Conservation (phyloP, 2,888 invertebrate species). For the Incurvaria masculella region DNA sequence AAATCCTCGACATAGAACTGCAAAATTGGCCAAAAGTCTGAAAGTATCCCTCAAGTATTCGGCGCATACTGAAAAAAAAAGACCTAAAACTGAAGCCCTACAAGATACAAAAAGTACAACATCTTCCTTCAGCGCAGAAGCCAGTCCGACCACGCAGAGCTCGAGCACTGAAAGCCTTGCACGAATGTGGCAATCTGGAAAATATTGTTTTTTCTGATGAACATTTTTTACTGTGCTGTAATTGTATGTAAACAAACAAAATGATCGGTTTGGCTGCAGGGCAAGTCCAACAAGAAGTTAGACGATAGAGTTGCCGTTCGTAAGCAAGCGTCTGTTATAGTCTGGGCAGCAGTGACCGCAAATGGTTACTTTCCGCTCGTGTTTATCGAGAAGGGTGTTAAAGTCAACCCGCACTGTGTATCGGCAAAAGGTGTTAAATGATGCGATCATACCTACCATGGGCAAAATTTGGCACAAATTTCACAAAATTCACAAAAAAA, state of each 20-base stretch:
- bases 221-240: background rate
- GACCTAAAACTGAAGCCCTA: constrained; percentile 4
- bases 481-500: too few relatives aligned
- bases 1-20: background rate
- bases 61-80: constrained; percentile 4
- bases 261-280: constrained; percentile 4
- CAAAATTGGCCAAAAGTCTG: constrained; percentile 1
- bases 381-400: constrained; percentile 4
- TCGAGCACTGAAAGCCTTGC: background rate
- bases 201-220: constrained; percentile 8
- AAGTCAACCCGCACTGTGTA: constrained; percentile 3
- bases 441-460: constrained; percentile 3
- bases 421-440: background rate
- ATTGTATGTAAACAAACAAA: constrained; percentile 8
- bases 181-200: constrained; percentile 3
- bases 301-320: constrained; percentile 1
- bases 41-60: constrained; percentile 1
- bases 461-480: too few relatives aligned
- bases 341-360: constrained; percentile 3
- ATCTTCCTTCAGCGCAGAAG: constrained; percentile 4
- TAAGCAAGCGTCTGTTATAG: constrained; percentile 3
- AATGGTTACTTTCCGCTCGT: background rate
- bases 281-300: background rate
- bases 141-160: constrained; percentile 1
- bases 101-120: constrained; percentile 5